Evolutionary conservation across 1,140 invertebrate genomes (phyloP), one percentile per base, ranked within the genome.

Genomic region (Palaemon carinicauda): DNA sequence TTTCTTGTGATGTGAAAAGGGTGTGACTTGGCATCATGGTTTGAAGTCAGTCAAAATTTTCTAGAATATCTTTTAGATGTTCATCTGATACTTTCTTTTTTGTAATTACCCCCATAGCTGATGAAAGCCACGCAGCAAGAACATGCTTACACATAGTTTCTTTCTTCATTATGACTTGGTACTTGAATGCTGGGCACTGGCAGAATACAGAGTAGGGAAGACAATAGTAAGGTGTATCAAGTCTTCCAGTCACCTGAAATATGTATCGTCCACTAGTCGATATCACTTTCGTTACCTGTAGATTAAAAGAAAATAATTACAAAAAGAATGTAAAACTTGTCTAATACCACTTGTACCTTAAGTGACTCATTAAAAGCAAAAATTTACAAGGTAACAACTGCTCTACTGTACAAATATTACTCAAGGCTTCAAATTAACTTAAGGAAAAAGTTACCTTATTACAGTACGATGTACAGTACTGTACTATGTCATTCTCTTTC

Each of bases 101-200:
- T 31, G 81, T 41, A 10, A 21, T 65, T 33, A 73, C 51, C 33
- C n/a, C 50, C 86, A 87, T 81, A 12, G 71, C 65, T 24, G 78
- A 54, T 12, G 86, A 29, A 14, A 87, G 65, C n/a, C 27, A 50
- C 7, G 86, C 86, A 17, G 86, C 86, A 21, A 87, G 69, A 17
- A 87, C 86, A 56, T 87, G 86, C 52, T 87, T 87, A 51, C 86
- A 87, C 54, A 87, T 81, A 0, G 81, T 54, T n/a, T 87, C 86
- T 71, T 75, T 81, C 19, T 74, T 69, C 31, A 50, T 80, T 0
- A 87, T 21, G 1, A 87, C 86, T n/a, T 41, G 53, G 60, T 56
- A 87, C 77, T 82, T 87, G 54, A 71, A 87, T 9, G 86, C 78
- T 50, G 86, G 86, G 41, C 86, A 87, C 71, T 87, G 86, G 54